These are phyloP conservation scores for Copidosoma aretas DNA, from an alignment of 2,888 invertebrate species.

Conservation along the genomic window DNA sequence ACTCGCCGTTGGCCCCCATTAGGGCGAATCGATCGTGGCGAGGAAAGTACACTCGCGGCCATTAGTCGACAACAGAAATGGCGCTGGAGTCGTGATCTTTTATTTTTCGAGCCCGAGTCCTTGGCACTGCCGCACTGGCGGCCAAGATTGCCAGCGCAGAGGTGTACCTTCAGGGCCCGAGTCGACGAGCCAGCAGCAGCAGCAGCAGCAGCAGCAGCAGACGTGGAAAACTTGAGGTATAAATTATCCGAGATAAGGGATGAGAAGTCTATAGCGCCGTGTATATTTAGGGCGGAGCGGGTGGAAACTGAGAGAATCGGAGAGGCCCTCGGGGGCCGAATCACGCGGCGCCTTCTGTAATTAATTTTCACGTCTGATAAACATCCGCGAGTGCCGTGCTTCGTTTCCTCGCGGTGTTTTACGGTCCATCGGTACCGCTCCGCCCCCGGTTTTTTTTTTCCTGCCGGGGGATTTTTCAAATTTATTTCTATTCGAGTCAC, in stretches of 20 bases:
- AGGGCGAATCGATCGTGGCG: too few species aligned
- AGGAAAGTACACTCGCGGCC: too few species aligned
- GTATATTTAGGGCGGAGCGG: neutral
- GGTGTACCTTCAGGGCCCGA: too few species aligned
- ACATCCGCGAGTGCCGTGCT: conserved; percentile 16
- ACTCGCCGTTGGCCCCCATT: neutral
- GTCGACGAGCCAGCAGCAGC: too few species aligned
- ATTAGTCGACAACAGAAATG: too few species aligned
- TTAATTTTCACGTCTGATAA: conserved; percentile 24
- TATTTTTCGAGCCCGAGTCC: neutral
- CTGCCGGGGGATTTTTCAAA: neutral
- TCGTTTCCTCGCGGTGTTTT: conserved; percentile 19
- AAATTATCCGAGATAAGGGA: conserved; percentile 31
- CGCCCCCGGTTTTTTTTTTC: neutral
- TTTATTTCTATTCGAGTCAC: conserved; percentile 26
- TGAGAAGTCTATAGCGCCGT: neutral
- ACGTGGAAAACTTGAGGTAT: conserved; percentile 23
- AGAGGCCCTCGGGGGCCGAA: neutral
- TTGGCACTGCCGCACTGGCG: too few species aligned
- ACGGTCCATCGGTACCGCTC: conserved; percentile 18
- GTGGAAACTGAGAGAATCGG: neutral
- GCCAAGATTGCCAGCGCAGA: too few species aligned
- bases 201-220: too few species aligned
- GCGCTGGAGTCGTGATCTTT: too few species aligned
- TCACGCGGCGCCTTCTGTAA: conserved; percentile 5